These are phyloP conservation scores for Oncorhynchus tshawytscha DNA, from an alignment of 2,113 vertebrate genomes.

Conservation along the genomic window DNA sequence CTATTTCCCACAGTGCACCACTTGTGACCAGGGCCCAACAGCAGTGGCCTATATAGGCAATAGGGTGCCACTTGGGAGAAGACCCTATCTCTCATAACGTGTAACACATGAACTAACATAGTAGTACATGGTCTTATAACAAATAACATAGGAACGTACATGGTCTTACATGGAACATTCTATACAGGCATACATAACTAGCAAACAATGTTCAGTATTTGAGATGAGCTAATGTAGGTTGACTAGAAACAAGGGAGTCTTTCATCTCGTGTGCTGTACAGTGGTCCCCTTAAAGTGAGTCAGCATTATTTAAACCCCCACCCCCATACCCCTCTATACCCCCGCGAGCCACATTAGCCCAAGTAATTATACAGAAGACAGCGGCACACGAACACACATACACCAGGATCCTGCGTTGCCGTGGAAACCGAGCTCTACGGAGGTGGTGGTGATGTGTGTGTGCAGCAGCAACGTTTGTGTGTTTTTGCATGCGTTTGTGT, in stretches of 20 bases:
- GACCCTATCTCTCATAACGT: no score
- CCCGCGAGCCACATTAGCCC: conserved; percentile 47
- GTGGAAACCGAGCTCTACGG: conserved; percentile 58
- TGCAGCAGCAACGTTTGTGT: no score
- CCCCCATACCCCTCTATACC: neutral
- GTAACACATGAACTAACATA: no score
- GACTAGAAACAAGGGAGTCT: neutral
- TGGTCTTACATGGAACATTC: neutral
- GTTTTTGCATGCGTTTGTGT: no score
- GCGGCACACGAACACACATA: conserved; percentile 23
- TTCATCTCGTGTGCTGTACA: neutral
- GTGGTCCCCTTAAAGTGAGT: conserved; percentile 30
- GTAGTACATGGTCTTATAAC: no score
- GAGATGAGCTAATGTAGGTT: neutral
- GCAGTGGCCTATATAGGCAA: no score
- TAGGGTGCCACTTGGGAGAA: no score
- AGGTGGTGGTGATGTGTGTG: conserved; percentile 54
- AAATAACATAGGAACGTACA: no score
- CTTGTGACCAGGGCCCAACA: no score
- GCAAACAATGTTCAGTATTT: neutral
- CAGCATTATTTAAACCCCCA: conserved; percentile 33
- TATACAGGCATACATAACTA: neutral
- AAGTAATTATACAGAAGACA: conserved; percentile 59
- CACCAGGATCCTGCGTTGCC: conserved; percentile 59
- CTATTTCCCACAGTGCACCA: no score